Percentiles rank a stretch among this genome's conserved stretches.
These are phyloP conservation scores for Penaeus monodon DNA, from an alignment of 2,888 invertebrate species.

Conservation along the genomic window DNA sequence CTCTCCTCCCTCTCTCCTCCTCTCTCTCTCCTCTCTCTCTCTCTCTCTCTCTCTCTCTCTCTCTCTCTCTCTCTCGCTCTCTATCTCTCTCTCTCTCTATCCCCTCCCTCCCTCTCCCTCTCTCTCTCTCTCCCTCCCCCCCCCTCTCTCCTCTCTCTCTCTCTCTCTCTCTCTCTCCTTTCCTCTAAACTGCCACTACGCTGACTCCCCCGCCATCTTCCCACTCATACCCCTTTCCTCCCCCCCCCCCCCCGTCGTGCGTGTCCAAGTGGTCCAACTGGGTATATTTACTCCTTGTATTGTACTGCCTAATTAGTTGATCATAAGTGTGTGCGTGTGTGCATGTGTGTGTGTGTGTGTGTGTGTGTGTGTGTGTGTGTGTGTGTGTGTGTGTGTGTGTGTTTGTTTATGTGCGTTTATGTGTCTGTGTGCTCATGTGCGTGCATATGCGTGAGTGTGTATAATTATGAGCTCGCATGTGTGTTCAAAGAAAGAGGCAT, in stretches of 20 bases:
- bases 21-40: background rate
- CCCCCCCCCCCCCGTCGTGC: conserved; percentile 15
- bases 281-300: too few relatives aligned
- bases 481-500: too few relatives aligned
- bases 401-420: background rate
- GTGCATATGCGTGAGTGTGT: too few relatives aligned
- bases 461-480: too few relatives aligned
- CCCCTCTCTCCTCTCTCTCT: conserved; percentile 10
- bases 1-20: too few relatives aligned
- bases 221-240: background rate
- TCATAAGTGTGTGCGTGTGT: too few relatives aligned
- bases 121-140: conserved; percentile 2
- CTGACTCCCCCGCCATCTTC: background rate
- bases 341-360: too few relatives aligned
- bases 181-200: background rate
- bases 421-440: too few relatives aligned
- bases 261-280: background rate
- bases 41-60: background rate
- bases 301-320: too few relatives aligned
- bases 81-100: background rate
- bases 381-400: background rate
- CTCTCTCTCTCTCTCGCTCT: background rate
- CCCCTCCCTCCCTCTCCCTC: background rate
- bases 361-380: too few relatives aligned
- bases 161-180: conserved; percentile 17